Percentiles rank a stretch among this genome's conserved stretches.
Evolutionary conservation across 2,888 invertebrate species (phyloP).

Genomic region (Heteropelma amictum): DNA sequence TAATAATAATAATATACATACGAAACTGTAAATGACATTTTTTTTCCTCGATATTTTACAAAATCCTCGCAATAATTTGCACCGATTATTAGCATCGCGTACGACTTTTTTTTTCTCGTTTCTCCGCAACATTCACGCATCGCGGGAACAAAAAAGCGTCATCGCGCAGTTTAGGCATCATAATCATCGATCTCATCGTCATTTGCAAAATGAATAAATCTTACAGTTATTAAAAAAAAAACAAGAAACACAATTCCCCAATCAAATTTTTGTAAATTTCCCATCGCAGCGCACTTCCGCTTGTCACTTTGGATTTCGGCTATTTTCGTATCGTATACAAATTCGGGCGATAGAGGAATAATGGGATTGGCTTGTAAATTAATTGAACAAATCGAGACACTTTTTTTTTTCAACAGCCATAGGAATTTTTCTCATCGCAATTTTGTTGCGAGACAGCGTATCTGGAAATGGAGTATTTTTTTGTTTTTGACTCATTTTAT

Average conservation of each 20-base stretch:
- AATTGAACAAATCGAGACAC: too few species aligned
- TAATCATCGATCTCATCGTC: slow-evolving; percentile 28
- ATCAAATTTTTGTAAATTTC: slow-evolving; percentile 33
- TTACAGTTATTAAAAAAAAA: not conserved
- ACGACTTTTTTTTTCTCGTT: not conserved
- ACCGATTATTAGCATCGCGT: not conserved
- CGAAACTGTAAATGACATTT: too few species aligned
- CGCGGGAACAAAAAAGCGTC: slow-evolving; percentile 26
- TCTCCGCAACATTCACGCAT: slow-evolving; percentile 44
- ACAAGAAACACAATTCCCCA: slow-evolving; percentile 14
- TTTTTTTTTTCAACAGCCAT: too few species aligned
- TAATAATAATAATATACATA: not conserved
- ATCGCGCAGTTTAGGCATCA: slow-evolving; percentile 12
- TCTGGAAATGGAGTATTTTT: not conserved
- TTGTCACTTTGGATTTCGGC: slow-evolving; percentile 21
- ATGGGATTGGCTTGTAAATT: slow-evolving; percentile 51
- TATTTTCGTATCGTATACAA: slow-evolving; percentile 21
- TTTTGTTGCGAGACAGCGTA: not conserved
- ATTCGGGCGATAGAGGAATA: slow-evolving; percentile 7
- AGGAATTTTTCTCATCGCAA: not conserved
- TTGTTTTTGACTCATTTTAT: slow-evolving; percentile 15
- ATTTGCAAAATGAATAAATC: slow-evolving; percentile 14
- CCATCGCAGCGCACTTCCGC: slow-evolving; percentile 30
- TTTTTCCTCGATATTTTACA: not conserved
- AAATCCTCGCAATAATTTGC: not conserved